Percentiles rank a stretch among this genome's conserved stretches.
phyloP scores from a whole-genome alignment of 2,888 invertebrate genomes.

The Cephus runcator region DNA sequence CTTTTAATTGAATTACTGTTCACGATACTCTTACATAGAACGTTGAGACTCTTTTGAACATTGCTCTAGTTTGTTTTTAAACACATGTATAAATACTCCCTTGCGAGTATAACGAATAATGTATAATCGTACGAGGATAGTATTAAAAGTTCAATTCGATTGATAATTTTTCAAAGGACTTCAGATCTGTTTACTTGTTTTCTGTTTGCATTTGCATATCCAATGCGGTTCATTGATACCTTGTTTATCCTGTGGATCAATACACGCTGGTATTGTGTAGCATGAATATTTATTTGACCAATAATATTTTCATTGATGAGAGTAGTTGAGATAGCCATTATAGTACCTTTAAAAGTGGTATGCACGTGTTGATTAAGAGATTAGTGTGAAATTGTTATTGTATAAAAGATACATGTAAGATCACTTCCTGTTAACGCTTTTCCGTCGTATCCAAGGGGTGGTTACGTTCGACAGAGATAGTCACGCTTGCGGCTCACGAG shows the following conservation, averaged over 20 bases:
- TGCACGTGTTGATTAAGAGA: neutral
- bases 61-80: neutral
- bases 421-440: no score
- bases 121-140: neutral
- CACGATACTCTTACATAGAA: neutral
- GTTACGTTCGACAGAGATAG: no score
- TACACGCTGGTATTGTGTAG: neutral
- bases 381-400: neutral
- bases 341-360: neutral
- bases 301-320: neutral
- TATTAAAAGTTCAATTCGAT: neutral
- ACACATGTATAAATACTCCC: neutral
- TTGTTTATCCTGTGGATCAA: neutral
- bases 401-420: no score
- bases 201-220: neutral
- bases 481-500: no score
- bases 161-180: neutral
- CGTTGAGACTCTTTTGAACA: neutral
- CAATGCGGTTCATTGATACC: neutral
- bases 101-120: neutral
- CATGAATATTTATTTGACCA: neutral
- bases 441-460: no score
- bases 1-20: neutral
- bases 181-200: neutral
- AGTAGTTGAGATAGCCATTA: neutral